Evolutionary conservation across 92 coral and sea anemone species (phyloP), one percentile per base, ranked within the genome.

Genomic region (Palythoa grandiflora): DNA sequence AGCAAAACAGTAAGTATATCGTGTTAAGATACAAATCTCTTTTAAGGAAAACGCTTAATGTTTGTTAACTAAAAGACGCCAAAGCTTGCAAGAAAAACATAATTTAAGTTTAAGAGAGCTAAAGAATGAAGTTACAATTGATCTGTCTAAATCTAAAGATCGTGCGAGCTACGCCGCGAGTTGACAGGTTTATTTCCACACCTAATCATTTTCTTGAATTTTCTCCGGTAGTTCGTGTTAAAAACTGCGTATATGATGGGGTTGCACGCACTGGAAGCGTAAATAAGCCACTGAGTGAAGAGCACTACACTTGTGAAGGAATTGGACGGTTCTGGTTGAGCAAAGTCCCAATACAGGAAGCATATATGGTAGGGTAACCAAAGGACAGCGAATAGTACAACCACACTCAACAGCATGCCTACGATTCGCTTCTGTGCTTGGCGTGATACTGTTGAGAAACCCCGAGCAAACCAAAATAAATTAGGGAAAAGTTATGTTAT

Each of bases 301-400:
- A 94, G 87, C 38, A 94, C 94, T 8, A 90, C 47, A 16, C 87
- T 68, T 15, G 90, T 11, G 7, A 92, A 55, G 8, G 90, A 48
- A 54, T 87, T 77, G 38, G 93, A 86, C 28, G 83, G 86, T 47
- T 73, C 65, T 44, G 93, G 89, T 63, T 83, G 71, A 55, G 79
- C 96, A 76, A 92, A 91, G 54, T 93, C 94, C 93, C 90, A 57
- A 77, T 91, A 93, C 53, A 91, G 91, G 87, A 91, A 93, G 44
- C 92, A 28, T 88, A 93, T 89, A 88, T 93, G 96, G 89, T 91
- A 89, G 9, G 96, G 96, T 71, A 91, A 88, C 96, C 96, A 93
- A 35, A 94, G 83, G 11, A 87, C 91, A 51, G 96, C 96, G 65
- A 93, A 93, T 51, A 93, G 53, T 47, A 81, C 68, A 48, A 93